Evolutionary conservation across 2,888 invertebrate genomes (phyloP).

Genomic region (Andrena minutula): DNA sequence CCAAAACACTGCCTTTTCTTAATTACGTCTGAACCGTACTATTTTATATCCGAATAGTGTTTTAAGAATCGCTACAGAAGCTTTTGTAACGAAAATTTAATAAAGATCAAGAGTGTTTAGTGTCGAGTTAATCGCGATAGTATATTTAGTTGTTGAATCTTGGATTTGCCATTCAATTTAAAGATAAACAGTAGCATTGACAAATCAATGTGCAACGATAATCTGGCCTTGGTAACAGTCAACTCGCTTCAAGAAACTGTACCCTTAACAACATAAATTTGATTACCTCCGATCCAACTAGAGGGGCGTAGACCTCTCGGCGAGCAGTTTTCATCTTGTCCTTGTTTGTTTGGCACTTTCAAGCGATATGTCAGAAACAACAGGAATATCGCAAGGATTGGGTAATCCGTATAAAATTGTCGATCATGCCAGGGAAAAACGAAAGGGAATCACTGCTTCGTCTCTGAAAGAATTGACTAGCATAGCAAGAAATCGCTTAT

Average conservation of each 20-base stretch:
- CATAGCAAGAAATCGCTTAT: slow-evolving; percentile 91
- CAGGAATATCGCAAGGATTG: slow-evolving; percentile 74
- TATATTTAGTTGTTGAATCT: not conserved
- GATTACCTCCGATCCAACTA: slow-evolving; percentile 21
- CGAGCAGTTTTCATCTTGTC: slow-evolving; percentile 27
- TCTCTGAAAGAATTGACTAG: slow-evolving; percentile 92
- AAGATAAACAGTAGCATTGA: slow-evolving; percentile 21
- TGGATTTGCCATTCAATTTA: slow-evolving; percentile 19
- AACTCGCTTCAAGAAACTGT: slow-evolving; percentile 50
- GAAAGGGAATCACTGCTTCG: slow-evolving; percentile 93
- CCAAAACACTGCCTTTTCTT: slow-evolving; percentile 80
- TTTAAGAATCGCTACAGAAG: slow-evolving; percentile 23
- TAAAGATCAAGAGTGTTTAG: slow-evolving; percentile 5
- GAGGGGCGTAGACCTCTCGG: slow-evolving; percentile 7
- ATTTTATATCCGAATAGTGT: slow-evolving; percentile 52
- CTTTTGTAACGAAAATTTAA: slow-evolving; percentile 30
- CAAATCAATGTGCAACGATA: slow-evolving; percentile 70
- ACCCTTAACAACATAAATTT: slow-evolving; percentile 38
- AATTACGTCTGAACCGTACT: slow-evolving; percentile 56
- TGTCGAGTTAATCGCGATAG: not conserved
- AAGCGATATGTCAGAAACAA: slow-evolving; percentile 69
- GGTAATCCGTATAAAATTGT: slow-evolving; percentile 92
- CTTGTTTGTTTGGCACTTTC: slow-evolving; percentile 30
- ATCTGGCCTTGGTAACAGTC: slow-evolving; percentile 64
- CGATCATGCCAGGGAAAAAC: slow-evolving; percentile 91